phyloP scores from a whole-genome alignment of 2,113 vertebrate genomes.

The Pseudois nayaur region DNA sequence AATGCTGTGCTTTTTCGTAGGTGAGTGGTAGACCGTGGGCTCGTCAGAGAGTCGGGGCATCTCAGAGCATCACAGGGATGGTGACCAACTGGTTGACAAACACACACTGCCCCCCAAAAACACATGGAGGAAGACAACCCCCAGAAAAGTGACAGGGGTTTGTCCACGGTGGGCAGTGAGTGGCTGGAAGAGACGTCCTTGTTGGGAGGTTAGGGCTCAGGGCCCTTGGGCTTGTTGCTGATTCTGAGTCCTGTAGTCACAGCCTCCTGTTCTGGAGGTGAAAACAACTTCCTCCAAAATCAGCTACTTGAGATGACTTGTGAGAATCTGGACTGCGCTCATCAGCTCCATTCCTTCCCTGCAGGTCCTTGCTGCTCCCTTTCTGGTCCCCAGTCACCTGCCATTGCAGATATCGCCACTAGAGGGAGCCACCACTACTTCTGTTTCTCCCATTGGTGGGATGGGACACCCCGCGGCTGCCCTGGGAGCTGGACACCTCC shows the following conservation, averaged over 20 bases:
- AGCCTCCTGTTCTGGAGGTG: not conserved
- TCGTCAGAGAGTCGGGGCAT: not conserved
- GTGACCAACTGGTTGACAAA: not conserved
- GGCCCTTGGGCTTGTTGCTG: not conserved
- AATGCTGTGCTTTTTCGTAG: not conserved
- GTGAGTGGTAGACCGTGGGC: not conserved
- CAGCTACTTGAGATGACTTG: not conserved
- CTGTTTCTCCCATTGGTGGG: not conserved
- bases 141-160: not conserved
- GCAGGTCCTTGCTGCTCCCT: not conserved
- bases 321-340: not conserved
- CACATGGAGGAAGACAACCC: not conserved
- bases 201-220: rapidly evolving
- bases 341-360: rapidly evolving
- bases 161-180: rapidly evolving
- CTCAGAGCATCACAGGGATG: not conserved
- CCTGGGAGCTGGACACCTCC: not conserved
- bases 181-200: not conserved
- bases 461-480: not conserved
- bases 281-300: not conserved
- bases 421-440: conserved; percentile 34
- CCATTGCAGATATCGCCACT: not conserved
- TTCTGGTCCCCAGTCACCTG: not conserved
- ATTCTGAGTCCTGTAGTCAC: not conserved
- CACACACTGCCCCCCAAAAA: rapidly evolving